Conservation (phyloP, 2,888 invertebrate species). For the Plagodis pulveraria region DNA sequence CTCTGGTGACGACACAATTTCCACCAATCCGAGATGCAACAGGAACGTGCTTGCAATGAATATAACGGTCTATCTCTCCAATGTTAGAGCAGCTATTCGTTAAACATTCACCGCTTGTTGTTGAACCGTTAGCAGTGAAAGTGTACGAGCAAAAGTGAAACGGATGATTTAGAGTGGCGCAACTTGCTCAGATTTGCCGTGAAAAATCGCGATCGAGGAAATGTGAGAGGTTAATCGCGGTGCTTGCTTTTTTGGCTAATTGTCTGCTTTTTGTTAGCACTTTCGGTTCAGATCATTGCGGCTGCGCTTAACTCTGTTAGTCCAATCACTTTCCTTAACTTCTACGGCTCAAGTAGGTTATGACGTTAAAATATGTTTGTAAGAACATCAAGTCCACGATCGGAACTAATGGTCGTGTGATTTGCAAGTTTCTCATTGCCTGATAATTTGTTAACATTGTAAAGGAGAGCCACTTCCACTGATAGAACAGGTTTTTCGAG, state of each 20-base stretch:
- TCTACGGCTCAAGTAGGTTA: conserved; percentile 18
- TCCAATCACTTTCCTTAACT: conserved; percentile 16
- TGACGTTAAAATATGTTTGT: conserved; percentile 10
- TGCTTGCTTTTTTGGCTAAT: conserved; percentile 36
- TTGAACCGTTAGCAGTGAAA: conserved; percentile 79
- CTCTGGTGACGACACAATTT: conserved; percentile 41
- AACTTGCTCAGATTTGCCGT: conserved; percentile 67
- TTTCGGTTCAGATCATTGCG: conserved; percentile 17
- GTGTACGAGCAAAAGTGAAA: conserved; percentile 81
- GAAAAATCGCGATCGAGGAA: conserved; percentile 68
- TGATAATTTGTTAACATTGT: background rate
- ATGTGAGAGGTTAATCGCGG: conserved; percentile 57
- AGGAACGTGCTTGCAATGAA: conserved; percentile 31
- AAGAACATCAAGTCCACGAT: conserved; percentile 3
- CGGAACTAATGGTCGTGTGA: conserved; percentile 20
- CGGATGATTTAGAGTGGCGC: conserved; percentile 68
- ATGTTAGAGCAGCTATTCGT: conserved; percentile 51
- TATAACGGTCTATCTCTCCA: conserved; percentile 26
- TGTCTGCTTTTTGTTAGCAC: conserved; percentile 11
- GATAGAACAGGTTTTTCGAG: background rate
- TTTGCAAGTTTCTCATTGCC: conserved; percentile 5
- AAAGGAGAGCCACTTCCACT: background rate
- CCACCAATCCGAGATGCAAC: conserved; percentile 33
- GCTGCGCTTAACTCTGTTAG: conserved; percentile 4
- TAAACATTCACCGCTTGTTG: conserved; percentile 45